Evolutionary conservation across 2,113 vertebrate genomes (phyloP), one percentile per base, ranked within the genome.

Genomic region (Ornithorhynchus anatinus): DNA sequence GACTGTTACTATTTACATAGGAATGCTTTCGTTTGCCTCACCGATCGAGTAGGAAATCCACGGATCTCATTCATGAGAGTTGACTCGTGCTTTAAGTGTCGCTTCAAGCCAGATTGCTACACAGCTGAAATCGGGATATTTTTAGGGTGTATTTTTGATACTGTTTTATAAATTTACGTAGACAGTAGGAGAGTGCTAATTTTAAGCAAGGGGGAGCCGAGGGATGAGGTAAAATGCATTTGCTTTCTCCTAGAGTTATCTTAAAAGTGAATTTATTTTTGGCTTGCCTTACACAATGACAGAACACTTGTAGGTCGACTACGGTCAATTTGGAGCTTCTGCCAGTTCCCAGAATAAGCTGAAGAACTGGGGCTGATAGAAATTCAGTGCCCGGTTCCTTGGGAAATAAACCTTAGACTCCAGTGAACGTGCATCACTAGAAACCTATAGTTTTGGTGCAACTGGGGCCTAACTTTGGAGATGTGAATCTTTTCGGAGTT

Each of bases 61-160:
- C 3, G 35, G 39, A 23, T 7, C 9, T 23, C 12, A 0, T 51
- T 25, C 32, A 27, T 19, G 8, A 2, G 1, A 7, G 57, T 7
- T 1, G 31, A 27, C 15, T 1, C 1, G 1, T n/a, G 44, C 40
- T 42, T 32, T 22, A 5, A 29, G 4, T 1, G 13, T 31, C 17
- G 63, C 15, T 3, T 25, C 16, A 3, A 6, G 48, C 61, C 66
- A n/a, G 60, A 59, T 66, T 53, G 15, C 2, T 3, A 9, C 4
- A 22, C 29, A 14, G 20, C 39, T 42, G 36, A 78, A 65, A 27
- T 48, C 42, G 29, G 58, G 0, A 19, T 4, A 37, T 62, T 79
- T 76, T 77, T 42, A 66, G 42, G 53, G 40, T 22, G 3, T 54
- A 63, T 75, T 87, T 87, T 88, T 73, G 85, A 74, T 82, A 86